Evolutionary conservation across 2,888 invertebrate genomes (phyloP).

Genomic region (Gastracanthus pulcherrimus): DNA sequence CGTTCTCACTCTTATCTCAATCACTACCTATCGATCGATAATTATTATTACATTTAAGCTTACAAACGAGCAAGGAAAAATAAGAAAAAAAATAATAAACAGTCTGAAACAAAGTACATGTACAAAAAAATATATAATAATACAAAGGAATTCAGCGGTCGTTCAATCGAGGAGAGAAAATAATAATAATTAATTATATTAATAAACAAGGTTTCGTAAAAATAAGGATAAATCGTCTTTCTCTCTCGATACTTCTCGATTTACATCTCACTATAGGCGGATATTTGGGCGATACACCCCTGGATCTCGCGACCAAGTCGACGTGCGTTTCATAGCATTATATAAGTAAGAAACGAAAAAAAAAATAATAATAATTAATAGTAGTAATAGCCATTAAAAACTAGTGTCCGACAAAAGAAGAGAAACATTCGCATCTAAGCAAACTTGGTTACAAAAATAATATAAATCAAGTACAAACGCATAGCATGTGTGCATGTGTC

Average conservation of each 20-base stretch:
- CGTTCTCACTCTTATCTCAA: slow-evolving; percentile 73
- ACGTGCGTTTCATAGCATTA: slow-evolving; percentile 46
- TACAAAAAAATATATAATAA: slow-evolving; percentile 53
- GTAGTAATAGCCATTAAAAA: slow-evolving; percentile 39
- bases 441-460: slow-evolving; percentile 56
- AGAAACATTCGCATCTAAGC: slow-evolving; percentile 48
- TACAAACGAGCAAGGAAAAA: slow-evolving; percentile 50
- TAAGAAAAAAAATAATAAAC: slow-evolving; percentile 56
- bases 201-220: slow-evolving; percentile 50
- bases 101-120: slow-evolving; percentile 55
- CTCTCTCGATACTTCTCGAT: slow-evolving; percentile 45
- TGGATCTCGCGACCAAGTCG: slow-evolving; percentile 51
- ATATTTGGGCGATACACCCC: slow-evolving; percentile 48
- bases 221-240: slow-evolving; percentile 48
- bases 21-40: slow-evolving; percentile 67
- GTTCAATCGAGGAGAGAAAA: slow-evolving; percentile 37
- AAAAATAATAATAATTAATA: slow-evolving; percentile 28
- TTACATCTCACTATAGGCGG: slow-evolving; percentile 51
- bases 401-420: slow-evolving; percentile 19
- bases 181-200: slow-evolving; percentile 26
- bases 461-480: slow-evolving; percentile 54
- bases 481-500: slow-evolving; percentile 12
- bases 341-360: slow-evolving; percentile 50
- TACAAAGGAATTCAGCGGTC: slow-evolving; percentile 50
- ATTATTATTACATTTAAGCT: slow-evolving; percentile 49